These are phyloP conservation scores for Goniozus legneri DNA, from an alignment of 1,140 invertebrate genomes.

Conservation along the genomic window DNA sequence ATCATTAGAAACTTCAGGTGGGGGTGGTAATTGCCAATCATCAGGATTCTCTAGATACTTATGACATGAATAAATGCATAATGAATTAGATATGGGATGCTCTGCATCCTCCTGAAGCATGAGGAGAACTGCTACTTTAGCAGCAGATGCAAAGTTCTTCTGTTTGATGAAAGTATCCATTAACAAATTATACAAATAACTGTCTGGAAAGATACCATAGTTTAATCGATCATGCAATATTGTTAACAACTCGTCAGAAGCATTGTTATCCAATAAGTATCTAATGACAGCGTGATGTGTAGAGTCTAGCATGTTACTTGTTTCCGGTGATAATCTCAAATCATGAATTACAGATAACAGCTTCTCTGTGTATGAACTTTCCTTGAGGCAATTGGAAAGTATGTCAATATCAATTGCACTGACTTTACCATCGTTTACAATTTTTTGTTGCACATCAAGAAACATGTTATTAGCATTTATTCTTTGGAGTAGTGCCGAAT, in stretches of 20 bases:
- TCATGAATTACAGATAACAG: slow-evolving; percentile 66
- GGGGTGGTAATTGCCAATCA: slow-evolving; percentile 51
- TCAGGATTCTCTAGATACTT: slow-evolving; percentile 66
- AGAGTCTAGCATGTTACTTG: slow-evolving; percentile 68
- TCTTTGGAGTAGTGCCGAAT: slow-evolving; percentile 62
- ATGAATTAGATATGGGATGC: slow-evolving; percentile 66
- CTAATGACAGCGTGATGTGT: slow-evolving; percentile 78
- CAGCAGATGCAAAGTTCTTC: slow-evolving; percentile 68
- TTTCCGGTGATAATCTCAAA: slow-evolving; percentile 66
- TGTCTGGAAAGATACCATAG: slow-evolving; percentile 87
- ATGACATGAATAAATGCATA: slow-evolving; percentile 73
- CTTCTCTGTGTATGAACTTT: slow-evolving; percentile 59
- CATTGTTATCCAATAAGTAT: slow-evolving; percentile 60
- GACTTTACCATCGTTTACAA: slow-evolving; percentile 52
- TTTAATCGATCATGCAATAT: slow-evolving; percentile 78
- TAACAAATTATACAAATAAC: slow-evolving; percentile 74
- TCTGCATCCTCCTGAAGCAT: slow-evolving; percentile 88
- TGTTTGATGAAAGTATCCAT: slow-evolving; percentile 75
- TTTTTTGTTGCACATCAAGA: slow-evolving; percentile 61
- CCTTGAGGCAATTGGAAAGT: slow-evolving; percentile 62
- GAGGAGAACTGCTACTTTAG: slow-evolving; percentile 70
- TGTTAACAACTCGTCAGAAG: slow-evolving; percentile 62
- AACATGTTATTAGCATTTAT: slow-evolving; percentile 63
- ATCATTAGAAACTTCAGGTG: slow-evolving; percentile 43
- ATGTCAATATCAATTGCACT: slow-evolving; percentile 73